Evolutionary conservation across 2,797 vertebrate species (phyloP), one percentile per base, ranked within the genome.

Genomic region (Aulostomus chinensis): DNA sequence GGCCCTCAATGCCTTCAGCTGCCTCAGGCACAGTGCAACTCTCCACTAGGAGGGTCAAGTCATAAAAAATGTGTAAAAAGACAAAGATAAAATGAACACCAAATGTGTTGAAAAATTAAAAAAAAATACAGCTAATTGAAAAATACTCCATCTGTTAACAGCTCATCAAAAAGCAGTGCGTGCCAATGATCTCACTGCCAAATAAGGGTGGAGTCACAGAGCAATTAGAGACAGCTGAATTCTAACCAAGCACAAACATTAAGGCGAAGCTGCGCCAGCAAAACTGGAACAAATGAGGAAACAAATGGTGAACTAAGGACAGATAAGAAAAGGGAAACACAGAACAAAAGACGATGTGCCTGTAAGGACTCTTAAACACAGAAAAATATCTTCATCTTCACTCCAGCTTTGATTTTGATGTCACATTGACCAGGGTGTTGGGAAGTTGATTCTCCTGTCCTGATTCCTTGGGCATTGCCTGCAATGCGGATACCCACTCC

Each of bases 91-190:
- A 1, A 22, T 4, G 56, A 42, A 26, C 11, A 36, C n/a, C 2
- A 39, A 32, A 5, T 47, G 43, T 33, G 2, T 21, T 9, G 11
- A 4, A n/a, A 3, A 51, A 9, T 20, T 7, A 25, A 25, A 25
- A 2, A 25, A 7, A 25, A 9, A 25, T 25, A 25, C 2, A 10
- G 17, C 21, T 54, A 49, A 49, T 50, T 38, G 40, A 49, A 58
- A 28, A 36, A 13, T 30, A 36, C 29, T 65, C 69, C 73, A 78
- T 79, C 68, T 81, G 80, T 36, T 69, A 54, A 42, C 48, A 58
- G 48, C 37, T 56, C 14, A 51, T 48, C 56, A 62, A 25, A 41
- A 40, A 34, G 9, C 16, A n/a, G 17, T 35, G 54, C 18, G 35
- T 41, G 73, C 58, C 58, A 65, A 28, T 17, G 25, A 39, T 56